Evolutionary conservation across 53 echinoderm and acorn worm genomes (phyloP).

Genomic region (Luidia sarsii): DNA sequence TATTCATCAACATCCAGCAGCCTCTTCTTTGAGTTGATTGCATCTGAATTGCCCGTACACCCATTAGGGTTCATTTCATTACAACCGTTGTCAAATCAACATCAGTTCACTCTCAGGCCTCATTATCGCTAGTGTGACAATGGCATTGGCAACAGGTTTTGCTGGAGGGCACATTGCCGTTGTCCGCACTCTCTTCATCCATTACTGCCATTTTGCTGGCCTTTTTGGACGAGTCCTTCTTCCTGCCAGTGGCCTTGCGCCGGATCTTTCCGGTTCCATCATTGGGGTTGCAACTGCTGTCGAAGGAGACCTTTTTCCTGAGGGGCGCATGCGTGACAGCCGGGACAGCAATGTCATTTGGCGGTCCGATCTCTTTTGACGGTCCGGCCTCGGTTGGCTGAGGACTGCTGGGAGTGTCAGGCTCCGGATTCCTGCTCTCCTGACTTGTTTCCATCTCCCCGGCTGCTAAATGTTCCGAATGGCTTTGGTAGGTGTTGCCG

Average conservation of each 20-base stretch:
- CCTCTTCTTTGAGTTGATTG: no score
- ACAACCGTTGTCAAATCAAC: no score
- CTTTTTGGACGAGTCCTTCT: background rate
- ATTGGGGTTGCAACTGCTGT: slow-evolving; percentile 33
- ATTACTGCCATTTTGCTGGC: background rate
- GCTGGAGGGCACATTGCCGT: no score
- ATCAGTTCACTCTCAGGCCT: no score
- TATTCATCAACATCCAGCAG: no score
- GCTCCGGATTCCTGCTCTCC: background rate
- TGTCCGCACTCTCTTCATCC: background rate
- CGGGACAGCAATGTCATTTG: no score
- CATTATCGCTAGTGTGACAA: slow-evolving; percentile 7
- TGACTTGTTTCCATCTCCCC: background rate
- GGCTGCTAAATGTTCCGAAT: slow-evolving; percentile 3
- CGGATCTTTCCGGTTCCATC: slow-evolving; percentile 29
- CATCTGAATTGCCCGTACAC: no score
- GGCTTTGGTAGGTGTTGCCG: slow-evolving; percentile 23
- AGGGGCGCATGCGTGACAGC: no score
- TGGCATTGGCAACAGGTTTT: slow-evolving; percentile 11
- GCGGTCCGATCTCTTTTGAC: no score
- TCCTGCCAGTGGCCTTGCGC: slow-evolving; percentile 25
- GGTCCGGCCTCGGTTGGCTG: background rate
- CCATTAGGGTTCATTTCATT: no score
- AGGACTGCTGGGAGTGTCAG: no score
- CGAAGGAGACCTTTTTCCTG: slow-evolving; percentile 28